Base-by-base conservation (phyloP, 2,888 invertebrate genomes). In the Iphiclides podalirius region DNA sequence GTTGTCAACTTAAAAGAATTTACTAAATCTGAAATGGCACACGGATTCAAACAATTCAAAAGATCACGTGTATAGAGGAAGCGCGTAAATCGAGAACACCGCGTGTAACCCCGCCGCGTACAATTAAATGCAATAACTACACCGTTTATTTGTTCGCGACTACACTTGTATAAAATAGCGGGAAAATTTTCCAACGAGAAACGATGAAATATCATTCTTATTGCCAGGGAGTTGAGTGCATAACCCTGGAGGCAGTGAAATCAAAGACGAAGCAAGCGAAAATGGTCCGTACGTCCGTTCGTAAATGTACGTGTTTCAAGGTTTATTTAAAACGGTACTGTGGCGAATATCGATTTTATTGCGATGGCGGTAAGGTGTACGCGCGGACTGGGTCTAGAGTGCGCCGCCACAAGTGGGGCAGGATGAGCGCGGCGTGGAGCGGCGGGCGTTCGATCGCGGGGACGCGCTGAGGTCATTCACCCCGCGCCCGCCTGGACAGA, bases 401-500 rank as follows among this genome's bases (percentile, higher is more conserved):
- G 16, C 43, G 31, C 37, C 35, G 26, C 33, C 12, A 52, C 55
- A 55, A 60, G 55, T 60, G 57, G 58, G 58, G 55, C 57, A 53
- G 49, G 34, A 26, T 12, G 37, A 26, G 40, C 66, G 58, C 54
- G 59, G 58, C 54, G 61, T 52, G 61, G 59, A 58, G 58, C 58
- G 61, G 50, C 55, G 58, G 52, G 63, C 62, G 67, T 63, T 77
- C 75, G 79, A 77, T 79, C 78, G 79, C 79, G 72, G 76, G 76
- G 83, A 83, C 83, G 84, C 83, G 81, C 79, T 72, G 58, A 66
- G 84, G 82, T 78, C 78, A 74, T 83, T 81, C 72, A 84, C 82
- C 82, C 75, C 74, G 73, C 66, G 59, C 58, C 58, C 52, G 57
- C 66, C 66, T n/a, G n/a, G 64, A 61, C 72, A 67, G 41, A 40